Conservation (phyloP, 2,888 invertebrate genomes). For the Eupithecia tripunctaria region DNA sequence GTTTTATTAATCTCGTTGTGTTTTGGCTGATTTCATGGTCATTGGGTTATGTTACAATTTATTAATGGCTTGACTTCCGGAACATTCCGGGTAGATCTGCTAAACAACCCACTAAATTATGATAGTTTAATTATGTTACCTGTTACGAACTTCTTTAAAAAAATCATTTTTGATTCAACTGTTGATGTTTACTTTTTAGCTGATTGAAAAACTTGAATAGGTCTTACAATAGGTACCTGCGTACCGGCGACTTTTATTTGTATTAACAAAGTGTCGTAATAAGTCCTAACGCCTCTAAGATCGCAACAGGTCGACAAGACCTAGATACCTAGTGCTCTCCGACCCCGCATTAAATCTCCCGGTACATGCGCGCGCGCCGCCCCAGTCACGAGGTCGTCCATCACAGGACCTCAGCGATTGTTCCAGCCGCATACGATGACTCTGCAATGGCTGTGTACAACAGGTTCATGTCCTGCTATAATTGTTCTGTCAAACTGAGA, state of each 20-base stretch:
- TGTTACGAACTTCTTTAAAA: not conserved
- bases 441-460: conserved; percentile 29
- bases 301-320: conserved; percentile 31
- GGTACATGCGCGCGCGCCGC: conserved; percentile 43
- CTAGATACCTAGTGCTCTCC: conserved; percentile 45
- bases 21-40: conserved; percentile 25
- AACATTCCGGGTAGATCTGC: not conserved
- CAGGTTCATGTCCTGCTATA: conserved; percentile 34
- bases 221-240: not conserved
- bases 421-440: conserved; percentile 36
- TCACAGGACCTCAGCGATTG: conserved; percentile 59
- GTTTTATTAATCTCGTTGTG: conserved; percentile 39
- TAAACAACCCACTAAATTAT: not conserved
- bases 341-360: conserved; percentile 44
- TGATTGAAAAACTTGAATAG: not conserved
- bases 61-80: not conserved
- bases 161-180: not conserved
- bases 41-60: conserved; percentile 12
- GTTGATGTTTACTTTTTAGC: not conserved
- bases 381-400: conserved; percentile 62
- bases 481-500: conserved; percentile 38
- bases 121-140: no score
- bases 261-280: conserved; percentile 9
- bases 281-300: conserved; percentile 12
- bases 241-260: not conserved